Base-by-base conservation (phyloP, 2,113 vertebrate species). In the Arothron firmamentum region DNA sequence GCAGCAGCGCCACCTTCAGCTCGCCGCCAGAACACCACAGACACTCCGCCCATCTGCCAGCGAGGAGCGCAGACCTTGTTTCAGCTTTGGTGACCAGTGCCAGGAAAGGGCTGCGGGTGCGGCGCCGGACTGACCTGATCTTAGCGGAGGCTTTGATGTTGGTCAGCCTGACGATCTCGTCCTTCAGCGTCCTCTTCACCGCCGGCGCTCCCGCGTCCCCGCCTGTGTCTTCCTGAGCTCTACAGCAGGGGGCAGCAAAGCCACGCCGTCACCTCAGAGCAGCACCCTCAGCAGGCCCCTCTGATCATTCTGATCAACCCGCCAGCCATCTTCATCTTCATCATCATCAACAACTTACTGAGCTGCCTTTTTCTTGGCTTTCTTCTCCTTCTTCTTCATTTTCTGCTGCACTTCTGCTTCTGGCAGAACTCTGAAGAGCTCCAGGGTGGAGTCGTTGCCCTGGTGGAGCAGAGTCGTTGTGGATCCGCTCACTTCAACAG, bases 101-200 rank as follows among this genome's bases (percentile, higher is more conserved):
- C 34, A 38, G 34, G 12, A 10, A 38, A 11, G 3, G 34, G 11
- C 9, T 6, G 6, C 0, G 1, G 0, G 2, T 12, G 42, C 3
- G 14, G 5, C 49, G 13, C 28, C 52, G 31, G 18, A 15, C 92
- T 87, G 59, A 99, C 97, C 96, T 96, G 88, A 99, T 98, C 85
- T 98, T 99, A 60, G 92, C 85, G 18, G 97, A 95, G 16, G 95
- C 92, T 77, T 85, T 96, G 77, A 99, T 88, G 63, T 85, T 94
- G 20, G 87, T 73, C 48, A 98, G 65, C 28, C 90, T 87, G 8
- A 92, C 76, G 67, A 99, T 94, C 84, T 97, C 92, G 60, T 99
- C 95, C 48, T 28, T 9, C 79, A 78, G 48, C 78, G 47, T 90
- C 88, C 42, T 87, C 73, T 86, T 89, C 87, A 82, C 86, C 28